Evolutionary conservation across 53 echinoderm and acorn worm species (phyloP).

Genomic region (Echinometra lucunter): DNA sequence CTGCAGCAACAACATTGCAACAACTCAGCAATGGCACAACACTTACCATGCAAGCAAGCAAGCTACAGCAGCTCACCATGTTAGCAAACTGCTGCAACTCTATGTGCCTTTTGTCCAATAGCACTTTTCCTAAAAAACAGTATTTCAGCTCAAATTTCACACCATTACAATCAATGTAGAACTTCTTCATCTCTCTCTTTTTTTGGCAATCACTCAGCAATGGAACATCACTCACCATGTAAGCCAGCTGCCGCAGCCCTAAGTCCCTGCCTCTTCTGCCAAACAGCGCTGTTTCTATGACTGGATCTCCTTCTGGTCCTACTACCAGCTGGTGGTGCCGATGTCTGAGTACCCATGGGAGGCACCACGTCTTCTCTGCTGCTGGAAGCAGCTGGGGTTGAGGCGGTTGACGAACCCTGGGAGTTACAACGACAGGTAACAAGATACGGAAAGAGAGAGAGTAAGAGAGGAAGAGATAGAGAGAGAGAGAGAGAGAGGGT

Average conservation of each 20-base stretch:
- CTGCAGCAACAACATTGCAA: neutral
- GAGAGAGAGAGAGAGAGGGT: neutral
- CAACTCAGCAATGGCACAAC: neutral
- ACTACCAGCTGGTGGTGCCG: constrained; percentile 48
- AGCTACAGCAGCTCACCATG: too few species aligned
- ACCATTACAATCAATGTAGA: neutral
- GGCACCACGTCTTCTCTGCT: constrained; percentile 52
- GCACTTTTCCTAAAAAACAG: neutral
- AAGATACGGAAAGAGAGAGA: neutral
- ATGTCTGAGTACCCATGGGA: constrained; percentile 54
- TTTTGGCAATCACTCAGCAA: neutral
- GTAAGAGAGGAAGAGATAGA: neutral
- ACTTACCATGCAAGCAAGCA: too few species aligned
- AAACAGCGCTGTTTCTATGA: constrained; percentile 58
- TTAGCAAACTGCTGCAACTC: constrained; percentile 38
- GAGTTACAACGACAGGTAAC: neutral
- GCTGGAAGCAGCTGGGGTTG: neutral
- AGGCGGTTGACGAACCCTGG: constrained; percentile 2
- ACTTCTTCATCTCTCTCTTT: neutral
- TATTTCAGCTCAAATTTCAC: neutral
- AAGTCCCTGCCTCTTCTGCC: constrained; percentile 62
- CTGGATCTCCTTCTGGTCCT: neutral
- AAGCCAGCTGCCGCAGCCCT: constrained; percentile 58
- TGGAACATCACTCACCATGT: constrained; percentile 37
- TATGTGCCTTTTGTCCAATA: constrained; percentile 24